These are phyloP conservation scores for Turritopsis dohrnii DNA, from an alignment of 30 jellyfish, hydroid and myxozoan species.

Conservation along the genomic window DNA sequence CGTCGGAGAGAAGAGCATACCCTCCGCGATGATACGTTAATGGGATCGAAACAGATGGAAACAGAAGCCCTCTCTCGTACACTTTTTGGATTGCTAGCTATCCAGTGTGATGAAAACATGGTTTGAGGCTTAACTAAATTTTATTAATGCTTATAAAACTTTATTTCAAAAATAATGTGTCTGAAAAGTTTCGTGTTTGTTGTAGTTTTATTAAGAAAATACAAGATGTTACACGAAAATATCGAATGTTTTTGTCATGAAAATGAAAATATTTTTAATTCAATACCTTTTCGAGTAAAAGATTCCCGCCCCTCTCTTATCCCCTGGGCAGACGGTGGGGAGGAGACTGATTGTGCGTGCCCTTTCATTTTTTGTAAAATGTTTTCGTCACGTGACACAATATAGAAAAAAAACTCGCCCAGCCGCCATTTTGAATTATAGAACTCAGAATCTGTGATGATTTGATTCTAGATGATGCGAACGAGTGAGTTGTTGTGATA, in stretches of 20 bases:
- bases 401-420: constrained; percentile 24
- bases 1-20: no score
- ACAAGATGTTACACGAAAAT: neutral
- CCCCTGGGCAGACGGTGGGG: neutral
- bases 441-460: neutral
- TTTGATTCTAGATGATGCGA: neutral
- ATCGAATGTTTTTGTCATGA: neutral
- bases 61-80: no score
- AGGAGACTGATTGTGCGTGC: neutral
- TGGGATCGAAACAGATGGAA: no score
- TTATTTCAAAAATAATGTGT: neutral
- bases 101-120: no score
- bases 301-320: neutral
- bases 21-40: no score
- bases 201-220: no score
- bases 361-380: constrained; percentile 20
- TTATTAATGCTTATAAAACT: no score
- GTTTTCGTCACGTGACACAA: constrained; percentile 86
- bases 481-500: neutral
- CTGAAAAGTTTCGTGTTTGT: no score
- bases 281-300: neutral
- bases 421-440: constrained; percentile 93
- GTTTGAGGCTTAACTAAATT: no score
- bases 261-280: neutral
- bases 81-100: no score